Evolutionary conservation across 1,140 invertebrate species (phyloP).

Genomic region (Hyles euphorbiae): DNA sequence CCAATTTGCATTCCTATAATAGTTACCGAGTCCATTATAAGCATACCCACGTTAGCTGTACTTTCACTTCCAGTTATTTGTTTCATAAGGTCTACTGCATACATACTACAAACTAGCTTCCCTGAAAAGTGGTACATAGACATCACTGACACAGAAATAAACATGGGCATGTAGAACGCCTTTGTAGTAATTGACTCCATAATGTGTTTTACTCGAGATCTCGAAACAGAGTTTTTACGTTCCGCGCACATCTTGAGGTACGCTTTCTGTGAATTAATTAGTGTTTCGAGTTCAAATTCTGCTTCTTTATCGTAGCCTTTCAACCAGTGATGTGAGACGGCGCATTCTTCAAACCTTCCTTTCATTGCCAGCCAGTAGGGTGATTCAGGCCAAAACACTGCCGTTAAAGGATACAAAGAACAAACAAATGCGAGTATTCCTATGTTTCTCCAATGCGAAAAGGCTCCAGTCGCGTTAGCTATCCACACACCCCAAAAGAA

Average conservation of each 20-base stretch:
- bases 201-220: constrained; percentile 7
- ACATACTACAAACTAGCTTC: constrained; percentile 33
- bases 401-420: constrained; percentile 13
- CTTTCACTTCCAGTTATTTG: constrained; percentile 26
- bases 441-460: constrained; percentile 21
- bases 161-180: constrained; percentile 19
- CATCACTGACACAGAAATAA: constrained; percentile 16
- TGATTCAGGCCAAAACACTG: constrained; percentile 20
- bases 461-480: constrained; percentile 23
- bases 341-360: constrained; percentile 20
- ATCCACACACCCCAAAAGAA: constrained; percentile 34
- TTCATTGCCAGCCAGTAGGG: constrained; percentile 25
- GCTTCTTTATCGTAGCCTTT: constrained; percentile 23
- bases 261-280: constrained; percentile 22
- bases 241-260: constrained; percentile 9
- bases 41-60: constrained; percentile 24
- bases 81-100: constrained; percentile 34
- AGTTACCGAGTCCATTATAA: constrained; percentile 26
- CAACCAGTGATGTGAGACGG: constrained; percentile 19
- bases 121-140: constrained; percentile 33
- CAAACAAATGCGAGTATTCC: constrained; percentile 20
- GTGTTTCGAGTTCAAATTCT: constrained; percentile 20
- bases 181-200: constrained; percentile 13
- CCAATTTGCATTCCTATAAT: constrained; percentile 29
- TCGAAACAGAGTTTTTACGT: constrained; percentile 4